phyloP scores from a whole-genome alignment of 2,888 invertebrate genomes.

The Syrphus vitripennis region DNA sequence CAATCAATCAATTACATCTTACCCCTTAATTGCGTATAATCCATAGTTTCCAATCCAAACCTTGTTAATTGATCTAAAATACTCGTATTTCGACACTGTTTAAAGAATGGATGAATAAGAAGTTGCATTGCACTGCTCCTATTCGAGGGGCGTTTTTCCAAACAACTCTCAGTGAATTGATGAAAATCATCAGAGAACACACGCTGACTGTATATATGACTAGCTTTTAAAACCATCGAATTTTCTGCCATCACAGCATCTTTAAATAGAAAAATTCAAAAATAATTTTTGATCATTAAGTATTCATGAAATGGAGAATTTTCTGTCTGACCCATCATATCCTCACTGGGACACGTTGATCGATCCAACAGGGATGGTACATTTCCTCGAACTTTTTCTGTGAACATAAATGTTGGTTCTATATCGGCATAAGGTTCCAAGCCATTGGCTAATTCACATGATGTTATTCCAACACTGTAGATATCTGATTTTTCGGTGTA shows the following conservation, averaged over 20 bases:
- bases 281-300: neutral
- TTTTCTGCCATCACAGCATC: conserved; percentile 77
- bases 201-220: conserved; percentile 83
- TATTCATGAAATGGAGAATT: neutral
- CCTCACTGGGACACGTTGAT: conserved; percentile 84
- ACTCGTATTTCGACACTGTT: conserved; percentile 82
- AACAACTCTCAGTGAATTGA: conserved; percentile 87
- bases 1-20: too few species aligned
- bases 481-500: conserved; percentile 95
- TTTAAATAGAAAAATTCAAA: neutral
- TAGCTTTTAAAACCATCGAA: conserved; percentile 76
- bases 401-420: conserved; percentile 93
- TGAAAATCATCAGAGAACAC: conserved; percentile 90
- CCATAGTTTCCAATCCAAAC: conserved; percentile 75
- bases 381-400: conserved; percentile 91
- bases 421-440: conserved; percentile 93
- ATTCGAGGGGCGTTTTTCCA: conserved; percentile 86
- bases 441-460: conserved; percentile 90
- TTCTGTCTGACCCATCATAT: conserved; percentile 78
- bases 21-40: conserved; percentile 76
- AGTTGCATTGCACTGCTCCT: conserved; percentile 88
- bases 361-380: conserved; percentile 89
- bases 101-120: conserved; percentile 89
- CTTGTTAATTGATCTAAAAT: conserved; percentile 78
- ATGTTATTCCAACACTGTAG: conserved; percentile 93